Evolutionary conservation across 2,113 vertebrate genomes (phyloP).

Genomic region (Poecilia latipinna): DNA sequence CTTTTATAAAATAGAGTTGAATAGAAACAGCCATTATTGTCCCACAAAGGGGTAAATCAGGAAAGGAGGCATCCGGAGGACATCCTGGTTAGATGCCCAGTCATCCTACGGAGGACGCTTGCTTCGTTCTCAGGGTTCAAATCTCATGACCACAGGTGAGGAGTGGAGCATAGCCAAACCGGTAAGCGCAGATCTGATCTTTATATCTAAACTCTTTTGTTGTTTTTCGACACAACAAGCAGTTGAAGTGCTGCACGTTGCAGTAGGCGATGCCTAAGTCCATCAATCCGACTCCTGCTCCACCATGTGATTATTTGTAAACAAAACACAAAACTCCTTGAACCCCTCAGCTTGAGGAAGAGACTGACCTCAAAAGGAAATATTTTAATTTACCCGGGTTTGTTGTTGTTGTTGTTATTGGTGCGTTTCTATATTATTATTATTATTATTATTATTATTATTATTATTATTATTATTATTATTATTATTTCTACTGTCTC

Average conservation of each 20-base stretch:
- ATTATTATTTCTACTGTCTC: not conserved
- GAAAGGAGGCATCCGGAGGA: too few species aligned
- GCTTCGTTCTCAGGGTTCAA: not conserved
- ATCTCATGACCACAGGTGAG: not conserved
- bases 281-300: not conserved
- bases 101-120: not conserved
- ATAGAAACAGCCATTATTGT: too few species aligned
- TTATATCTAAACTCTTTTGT: not conserved
- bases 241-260: not conserved
- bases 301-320: not conserved
- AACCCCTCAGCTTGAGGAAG: not conserved
- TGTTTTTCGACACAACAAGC: not conserved
- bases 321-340: not conserved
- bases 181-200: not conserved
- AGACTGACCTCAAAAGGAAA: not conserved
- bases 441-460: not conserved
- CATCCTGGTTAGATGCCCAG: too few species aligned
- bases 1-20: too few species aligned
- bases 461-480: not conserved
- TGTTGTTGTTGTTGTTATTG: not conserved
- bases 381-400: not conserved
- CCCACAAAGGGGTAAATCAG: too few species aligned
- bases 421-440: not conserved
- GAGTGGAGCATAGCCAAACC: not conserved
- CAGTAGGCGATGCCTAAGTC: not conserved